Evolutionary conservation across 2,113 vertebrate species (phyloP), one percentile per base, ranked within the genome.

Genomic region (Sciurus niger): DNA sequence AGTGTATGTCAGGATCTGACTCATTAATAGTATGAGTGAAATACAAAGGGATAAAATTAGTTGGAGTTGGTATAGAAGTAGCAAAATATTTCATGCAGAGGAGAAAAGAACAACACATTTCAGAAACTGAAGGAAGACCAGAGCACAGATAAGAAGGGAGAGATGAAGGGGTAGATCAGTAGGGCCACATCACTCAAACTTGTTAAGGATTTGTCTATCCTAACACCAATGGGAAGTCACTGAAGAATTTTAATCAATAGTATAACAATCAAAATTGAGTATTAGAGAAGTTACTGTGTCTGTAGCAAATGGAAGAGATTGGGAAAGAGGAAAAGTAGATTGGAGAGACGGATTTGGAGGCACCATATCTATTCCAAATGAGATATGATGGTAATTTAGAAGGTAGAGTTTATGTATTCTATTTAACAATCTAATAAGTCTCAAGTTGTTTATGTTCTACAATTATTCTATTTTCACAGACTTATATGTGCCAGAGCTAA

Each of bases 401-500:
- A 95, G 8, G 34, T 16, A 67, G 28, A 90, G 70, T 73, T 91
- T 68, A 32, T 53, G 48, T 40, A 30, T 76, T 89, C 32, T 30
- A 65, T 76, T 89, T 93, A 80, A 89, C 48, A 76, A 51, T 32
- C 72, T 34, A 76, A 30, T 28, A 86, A 68, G 10, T 72, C 18
- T 84, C 8, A 34, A 74, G 43, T 70, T 86, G 83, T 58, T 28
- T 92, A 30, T 63, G 25, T 77, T 95, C 67, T 46, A 46, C 5
- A 53, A 51, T 4, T 92, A 67, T 84, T 37, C 79, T 86, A 76
- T 80, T 97, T 97, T 91, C 83, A 78, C 70, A 67, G 83, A 89
- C 89, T 73, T 91, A 28, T 34, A 92, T 30, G 18, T 37, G 46
- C 43, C 68, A 72, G 51, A 93, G 58, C 76, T 92, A 86, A 96